Evolutionary conservation across 2,888 invertebrate genomes (phyloP).

Genomic region (Timandra comae): DNA sequence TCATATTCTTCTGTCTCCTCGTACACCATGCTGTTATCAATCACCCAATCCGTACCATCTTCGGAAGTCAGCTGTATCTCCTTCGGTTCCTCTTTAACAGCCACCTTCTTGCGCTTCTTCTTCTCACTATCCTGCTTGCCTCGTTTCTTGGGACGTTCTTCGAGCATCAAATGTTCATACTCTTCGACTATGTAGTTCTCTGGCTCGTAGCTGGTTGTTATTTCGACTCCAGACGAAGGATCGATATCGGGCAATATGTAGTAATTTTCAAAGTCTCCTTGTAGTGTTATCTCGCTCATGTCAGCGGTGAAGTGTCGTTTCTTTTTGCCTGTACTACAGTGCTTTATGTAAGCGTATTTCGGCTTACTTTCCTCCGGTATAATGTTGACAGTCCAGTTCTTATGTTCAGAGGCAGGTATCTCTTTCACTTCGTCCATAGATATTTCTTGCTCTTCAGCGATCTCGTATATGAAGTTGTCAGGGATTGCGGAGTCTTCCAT

Average conservation of each 20-base stretch:
- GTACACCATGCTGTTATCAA: slow-evolving; percentile 50
- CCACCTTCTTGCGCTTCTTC: slow-evolving; percentile 41
- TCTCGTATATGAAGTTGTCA: slow-evolving; percentile 66
- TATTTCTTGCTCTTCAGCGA: slow-evolving; percentile 69
- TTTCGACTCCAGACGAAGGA: slow-evolving; percentile 59
- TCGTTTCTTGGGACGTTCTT: slow-evolving; percentile 51
- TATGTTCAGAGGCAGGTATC: slow-evolving; percentile 40
- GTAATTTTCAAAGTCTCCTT: slow-evolving; percentile 65
- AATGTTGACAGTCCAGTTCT: slow-evolving; percentile 66
- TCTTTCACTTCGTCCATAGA: slow-evolving; percentile 66
- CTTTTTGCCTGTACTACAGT: slow-evolving; percentile 56
- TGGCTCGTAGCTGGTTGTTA: slow-evolving; percentile 62
- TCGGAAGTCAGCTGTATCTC: slow-evolving; percentile 20
- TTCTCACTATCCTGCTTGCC: slow-evolving; percentile 38
- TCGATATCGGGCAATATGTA: slow-evolving; percentile 68
- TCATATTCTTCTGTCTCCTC: slow-evolving; percentile 58
- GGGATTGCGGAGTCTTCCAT: slow-evolving; percentile 52
- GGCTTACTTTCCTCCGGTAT: slow-evolving; percentile 53
- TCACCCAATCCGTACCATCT: slow-evolving; percentile 55
- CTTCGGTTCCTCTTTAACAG: slow-evolving; percentile 24
- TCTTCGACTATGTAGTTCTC: slow-evolving; percentile 63
- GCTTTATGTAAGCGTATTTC: slow-evolving; percentile 66
- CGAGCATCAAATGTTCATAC: slow-evolving; percentile 55
- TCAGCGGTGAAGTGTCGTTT: slow-evolving; percentile 63
- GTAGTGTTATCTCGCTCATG: slow-evolving; percentile 59